Base-by-base conservation (phyloP, 2,888 invertebrate species). In the Scelioninae gen. 2 region DNA sequence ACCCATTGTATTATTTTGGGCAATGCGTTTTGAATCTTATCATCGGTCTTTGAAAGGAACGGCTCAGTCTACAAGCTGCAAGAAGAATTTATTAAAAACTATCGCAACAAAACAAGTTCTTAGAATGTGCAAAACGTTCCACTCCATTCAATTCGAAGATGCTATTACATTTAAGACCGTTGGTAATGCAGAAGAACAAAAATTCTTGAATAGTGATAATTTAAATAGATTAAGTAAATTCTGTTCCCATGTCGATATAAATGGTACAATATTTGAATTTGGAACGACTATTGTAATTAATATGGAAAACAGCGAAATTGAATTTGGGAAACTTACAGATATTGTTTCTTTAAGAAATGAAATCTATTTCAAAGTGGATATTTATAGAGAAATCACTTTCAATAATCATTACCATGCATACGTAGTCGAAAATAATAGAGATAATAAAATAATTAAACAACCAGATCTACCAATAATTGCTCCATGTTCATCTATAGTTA, bases 81-180 rank as follows among this genome's bases (percentile, higher is more conserved):
- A 11, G 13, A 70, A 64, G 55, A 71, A 70, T 31, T 46, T 73
- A 13, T 45, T 71, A 16, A 64, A 48, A 55, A 73, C 74, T 7
- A 68, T 74, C 28, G 73, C 73, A 6, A 70, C 28, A n/a, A 76
- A 76, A 15, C 73, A 74, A 70, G 37, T 35, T 1, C 41, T 71
- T 6, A 43, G 35, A 61, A 58, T 76, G 63, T 73, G 67, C 41
- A 33, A 76, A 50, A 58, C 60, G 16, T 25, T 75, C 10, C 67
- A 45, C 9, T 15, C 13, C 6, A 2, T 39, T 6, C 4, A 13
- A 4, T 15, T 39, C 15, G 39, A 39, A 15, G 15, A 39, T 15
- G 4, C 39, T 15, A 15, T 39, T 9, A 33, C 9, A 33, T 33
- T 33, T n/a, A n/a, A n/a, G n/a, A n/a, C n/a, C 33, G 28, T 43